These are phyloP conservation scores for Drosophila azteca DNA, from an alignment of 1,140 invertebrate genomes.

Conservation along the genomic window DNA sequence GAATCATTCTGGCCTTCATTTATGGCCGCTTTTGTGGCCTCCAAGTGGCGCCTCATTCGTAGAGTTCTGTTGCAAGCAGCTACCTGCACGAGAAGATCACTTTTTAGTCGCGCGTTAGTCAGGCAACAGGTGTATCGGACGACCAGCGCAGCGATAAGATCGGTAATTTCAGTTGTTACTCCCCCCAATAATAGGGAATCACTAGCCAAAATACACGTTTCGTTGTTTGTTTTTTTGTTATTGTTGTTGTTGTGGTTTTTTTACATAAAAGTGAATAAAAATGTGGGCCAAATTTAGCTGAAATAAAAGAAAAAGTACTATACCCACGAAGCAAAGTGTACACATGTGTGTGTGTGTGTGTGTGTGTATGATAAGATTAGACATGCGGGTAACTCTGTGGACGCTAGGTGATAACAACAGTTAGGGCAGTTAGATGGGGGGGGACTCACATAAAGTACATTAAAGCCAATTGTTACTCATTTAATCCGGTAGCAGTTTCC, in stretches of 20 bases:
- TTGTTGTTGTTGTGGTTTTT: background rate
- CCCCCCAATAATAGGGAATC: slow-evolving; percentile 11
- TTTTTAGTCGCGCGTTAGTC: slow-evolving; percentile 60
- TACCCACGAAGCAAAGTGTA: background rate
- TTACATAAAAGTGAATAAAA: background rate
- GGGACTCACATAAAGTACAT: slow-evolving; percentile 15
- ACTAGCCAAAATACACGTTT: slow-evolving; percentile 1
- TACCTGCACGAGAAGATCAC: no score
- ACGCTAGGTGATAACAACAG: slow-evolving; percentile 43
- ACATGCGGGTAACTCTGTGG: slow-evolving; percentile 22
- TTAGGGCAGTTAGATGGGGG: background rate
- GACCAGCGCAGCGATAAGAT: slow-evolving; percentile 34
- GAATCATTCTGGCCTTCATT: no score
- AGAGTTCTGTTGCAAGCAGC: no score
- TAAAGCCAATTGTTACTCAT: slow-evolving; percentile 33
- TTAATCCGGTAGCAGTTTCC: background rate
- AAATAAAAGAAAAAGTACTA: slow-evolving; percentile 1
- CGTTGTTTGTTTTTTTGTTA: background rate
- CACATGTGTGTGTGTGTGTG: background rate
- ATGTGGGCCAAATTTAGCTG: background rate
- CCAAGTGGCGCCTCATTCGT: no score
- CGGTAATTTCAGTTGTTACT: slow-evolving; percentile 46
- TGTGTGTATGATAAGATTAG: slow-evolving; percentile 42
- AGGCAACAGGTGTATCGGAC: slow-evolving; percentile 55
- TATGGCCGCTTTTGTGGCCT: no score